A percentile compares a stretch with the other conserved stretches of the same genome.
Conservation (phyloP, 2,888 invertebrate genomes). For the Anticlea derivata region DNA sequence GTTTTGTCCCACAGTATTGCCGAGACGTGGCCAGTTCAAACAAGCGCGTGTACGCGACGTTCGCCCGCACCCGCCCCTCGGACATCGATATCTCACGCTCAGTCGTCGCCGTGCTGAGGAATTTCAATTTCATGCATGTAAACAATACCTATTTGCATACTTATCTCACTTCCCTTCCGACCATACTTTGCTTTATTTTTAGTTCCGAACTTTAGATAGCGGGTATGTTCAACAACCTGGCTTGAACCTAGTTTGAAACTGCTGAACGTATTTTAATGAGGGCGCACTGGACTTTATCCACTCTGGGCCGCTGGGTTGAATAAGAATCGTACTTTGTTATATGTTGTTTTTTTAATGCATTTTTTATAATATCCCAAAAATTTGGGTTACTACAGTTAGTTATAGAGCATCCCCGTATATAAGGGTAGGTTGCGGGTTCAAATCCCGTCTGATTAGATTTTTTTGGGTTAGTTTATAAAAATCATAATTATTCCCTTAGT, state of each 20-base stretch:
- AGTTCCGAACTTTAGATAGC: slow-evolving; percentile 10
- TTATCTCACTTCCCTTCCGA: slow-evolving; percentile 9
- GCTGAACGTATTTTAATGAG: slow-evolving; percentile 20
- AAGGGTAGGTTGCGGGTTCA: no score
- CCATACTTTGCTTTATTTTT: slow-evolving; percentile 12
- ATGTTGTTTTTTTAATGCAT: no score
- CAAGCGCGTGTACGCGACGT: slow-evolving; percentile 94
- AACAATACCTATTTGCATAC: slow-evolving; percentile 27
- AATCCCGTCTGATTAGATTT: no score
- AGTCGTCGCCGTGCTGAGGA: slow-evolving; percentile 92
- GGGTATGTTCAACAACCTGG: slow-evolving; percentile 1
- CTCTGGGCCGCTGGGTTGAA: neutral
- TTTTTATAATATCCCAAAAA: no score
- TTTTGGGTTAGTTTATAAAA: no score
- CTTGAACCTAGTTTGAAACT: slow-evolving; percentile 20
- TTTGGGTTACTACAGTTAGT: no score
- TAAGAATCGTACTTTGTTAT: neutral
- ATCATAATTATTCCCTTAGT: no score
- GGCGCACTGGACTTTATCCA: slow-evolving; percentile 5
- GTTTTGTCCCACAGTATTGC: slow-evolving; percentile 88
- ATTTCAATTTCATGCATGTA: slow-evolving; percentile 96
- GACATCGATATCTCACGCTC: slow-evolving; percentile 97
- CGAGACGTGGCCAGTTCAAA: slow-evolving; percentile 95
- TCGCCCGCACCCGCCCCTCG: slow-evolving; percentile 95
- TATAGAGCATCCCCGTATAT: no score